Evolutionary conservation across 2,797 vertebrate species (phyloP).

Genomic region (Parambassis ranga): DNA sequence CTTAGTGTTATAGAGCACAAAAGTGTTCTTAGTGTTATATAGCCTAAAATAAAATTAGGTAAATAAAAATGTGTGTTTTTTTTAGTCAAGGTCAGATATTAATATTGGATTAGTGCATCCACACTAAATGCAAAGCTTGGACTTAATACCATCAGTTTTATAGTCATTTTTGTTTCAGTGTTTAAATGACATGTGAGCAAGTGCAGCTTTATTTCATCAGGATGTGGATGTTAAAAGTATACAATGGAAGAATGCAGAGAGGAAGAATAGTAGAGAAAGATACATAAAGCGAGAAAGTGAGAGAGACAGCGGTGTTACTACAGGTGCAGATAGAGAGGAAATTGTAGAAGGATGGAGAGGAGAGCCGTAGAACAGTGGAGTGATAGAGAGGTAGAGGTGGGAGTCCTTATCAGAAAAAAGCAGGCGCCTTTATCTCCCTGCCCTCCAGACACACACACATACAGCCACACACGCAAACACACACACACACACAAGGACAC

Average conservation of each 20-base stretch:
- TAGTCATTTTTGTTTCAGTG: neutral
- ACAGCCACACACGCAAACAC: constrained; percentile 25
- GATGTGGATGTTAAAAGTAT: neutral
- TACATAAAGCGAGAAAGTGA: constrained; percentile 6
- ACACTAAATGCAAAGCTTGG: too few species aligned
- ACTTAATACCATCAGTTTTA: too few species aligned
- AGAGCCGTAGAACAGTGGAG: constrained; percentile 46
- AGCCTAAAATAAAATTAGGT: too few species aligned
- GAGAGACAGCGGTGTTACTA: constrained; percentile 8
- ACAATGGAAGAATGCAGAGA: constrained; percentile 3
- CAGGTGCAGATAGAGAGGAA: constrained; percentile 25
- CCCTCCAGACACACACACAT: constrained; percentile 68
- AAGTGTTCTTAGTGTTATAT: too few species aligned
- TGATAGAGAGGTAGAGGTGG: constrained; percentile 69
- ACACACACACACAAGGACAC: neutral
- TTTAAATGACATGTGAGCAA: neutral
- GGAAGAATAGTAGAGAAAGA: neutral
- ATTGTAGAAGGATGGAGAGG: constrained; percentile 51
- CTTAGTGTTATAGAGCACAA: too few species aligned
- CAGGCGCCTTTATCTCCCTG: constrained; percentile 75
- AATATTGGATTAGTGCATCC: too few species aligned
- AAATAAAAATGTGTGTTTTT: too few species aligned
- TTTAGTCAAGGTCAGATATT: too few species aligned
- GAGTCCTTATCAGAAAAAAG: constrained; percentile 79
- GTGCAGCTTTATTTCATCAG: constrained; percentile 5